Conservation (phyloP, 2,113 vertebrate species). For the Aldabrachelys gigantea region DNA sequence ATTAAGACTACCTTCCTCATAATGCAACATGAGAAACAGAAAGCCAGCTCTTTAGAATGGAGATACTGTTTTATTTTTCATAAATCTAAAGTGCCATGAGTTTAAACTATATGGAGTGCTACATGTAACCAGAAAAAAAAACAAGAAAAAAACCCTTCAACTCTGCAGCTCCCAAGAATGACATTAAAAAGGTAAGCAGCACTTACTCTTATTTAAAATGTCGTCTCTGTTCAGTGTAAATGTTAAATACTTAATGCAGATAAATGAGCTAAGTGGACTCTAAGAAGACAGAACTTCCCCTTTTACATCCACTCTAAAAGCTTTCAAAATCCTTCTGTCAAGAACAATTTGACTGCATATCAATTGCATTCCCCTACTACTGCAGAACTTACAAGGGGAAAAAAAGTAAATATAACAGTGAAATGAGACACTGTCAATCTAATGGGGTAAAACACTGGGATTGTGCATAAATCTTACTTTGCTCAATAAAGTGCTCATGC, state of each 20-base stretch:
- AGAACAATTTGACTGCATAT: conserved; percentile 76
- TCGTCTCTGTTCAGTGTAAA: conserved; percentile 77
- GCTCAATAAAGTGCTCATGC: conserved; percentile 59
- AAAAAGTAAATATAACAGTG: conserved; percentile 45
- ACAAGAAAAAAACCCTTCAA: conserved; percentile 21
- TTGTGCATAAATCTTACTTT: background rate
- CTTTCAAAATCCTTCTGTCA: conserved; percentile 82
- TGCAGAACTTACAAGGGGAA: conserved; percentile 24
- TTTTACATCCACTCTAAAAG: conserved; percentile 78
- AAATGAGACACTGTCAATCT: conserved; percentile 54
- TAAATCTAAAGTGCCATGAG: conserved; percentile 11
- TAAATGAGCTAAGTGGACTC: conserved; percentile 76
- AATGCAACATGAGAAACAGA: background rate
- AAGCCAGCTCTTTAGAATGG: background rate
- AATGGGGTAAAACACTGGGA: background rate
- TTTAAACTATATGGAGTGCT: background rate
- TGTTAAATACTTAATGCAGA: conserved; percentile 78
- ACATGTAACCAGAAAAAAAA: background rate
- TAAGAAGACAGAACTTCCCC: conserved; percentile 76
- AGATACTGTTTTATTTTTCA: conserved; percentile 17
- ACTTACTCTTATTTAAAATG: conserved; percentile 82
- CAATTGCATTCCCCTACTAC: conserved; percentile 71
- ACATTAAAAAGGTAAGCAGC: conserved; percentile 81
- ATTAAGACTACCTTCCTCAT: background rate
- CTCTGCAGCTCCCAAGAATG: conserved; percentile 70